phyloP scores from a whole-genome alignment of 1,140 invertebrate genomes.

The Physella acuta region DNA sequence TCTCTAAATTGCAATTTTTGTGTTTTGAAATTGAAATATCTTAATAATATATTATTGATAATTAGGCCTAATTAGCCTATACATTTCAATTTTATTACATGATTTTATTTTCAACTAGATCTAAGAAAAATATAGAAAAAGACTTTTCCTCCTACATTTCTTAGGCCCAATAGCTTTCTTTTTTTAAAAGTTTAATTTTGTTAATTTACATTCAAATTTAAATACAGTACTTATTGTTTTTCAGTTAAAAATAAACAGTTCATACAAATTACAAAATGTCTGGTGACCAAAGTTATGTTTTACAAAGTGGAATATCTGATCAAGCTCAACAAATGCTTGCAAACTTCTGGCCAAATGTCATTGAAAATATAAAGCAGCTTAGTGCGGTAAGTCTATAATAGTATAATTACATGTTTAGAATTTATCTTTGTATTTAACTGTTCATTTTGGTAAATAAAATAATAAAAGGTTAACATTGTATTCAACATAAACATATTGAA shows the following conservation, averaged over 20 bases:
- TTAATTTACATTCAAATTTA: neutral
- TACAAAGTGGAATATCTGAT: slow-evolving; percentile 28
- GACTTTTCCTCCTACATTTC: neutral
- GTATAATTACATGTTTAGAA: neutral
- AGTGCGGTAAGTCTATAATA: slow-evolving; percentile 37
- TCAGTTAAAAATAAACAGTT: neutral
- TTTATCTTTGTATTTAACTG: no score
- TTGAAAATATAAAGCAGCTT: slow-evolving; percentile 42
- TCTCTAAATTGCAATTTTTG: no score
- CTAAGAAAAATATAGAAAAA: neutral
- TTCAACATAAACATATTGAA: no score
- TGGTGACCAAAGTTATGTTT: slow-evolving; percentile 21
- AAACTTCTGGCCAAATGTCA: slow-evolving; percentile 49
- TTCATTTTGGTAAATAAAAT: no score
- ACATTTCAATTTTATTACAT: neutral
- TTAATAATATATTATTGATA: no score
- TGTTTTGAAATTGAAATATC: no score
- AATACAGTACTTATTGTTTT: neutral
- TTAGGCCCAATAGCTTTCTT: neutral
- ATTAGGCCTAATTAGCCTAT: no score
- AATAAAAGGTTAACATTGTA: no score
- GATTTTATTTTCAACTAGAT: neutral
- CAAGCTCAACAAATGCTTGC: slow-evolving; percentile 46
- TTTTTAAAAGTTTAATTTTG: neutral
- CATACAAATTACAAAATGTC: slow-evolving; percentile 14